Evolutionary conservation across 1,140 invertebrate species (phyloP).

Genomic region (Heliothis subflexa): DNA sequence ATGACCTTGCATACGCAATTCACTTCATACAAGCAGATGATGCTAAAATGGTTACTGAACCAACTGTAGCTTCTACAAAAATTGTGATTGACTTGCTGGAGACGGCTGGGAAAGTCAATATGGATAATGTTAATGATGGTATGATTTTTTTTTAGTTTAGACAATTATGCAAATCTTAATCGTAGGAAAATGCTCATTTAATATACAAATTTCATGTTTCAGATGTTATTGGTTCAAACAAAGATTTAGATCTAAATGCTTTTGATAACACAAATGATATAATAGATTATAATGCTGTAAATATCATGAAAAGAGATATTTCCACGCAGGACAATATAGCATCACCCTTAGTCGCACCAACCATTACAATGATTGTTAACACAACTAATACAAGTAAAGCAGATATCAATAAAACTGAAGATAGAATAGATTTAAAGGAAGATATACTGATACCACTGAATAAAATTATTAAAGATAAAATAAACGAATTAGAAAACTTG

Average conservation of each 20-base stretch:
- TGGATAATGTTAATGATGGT: not conserved
- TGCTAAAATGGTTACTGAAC: not conserved
- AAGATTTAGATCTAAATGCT: not conserved
- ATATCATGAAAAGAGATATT: constrained; percentile 57
- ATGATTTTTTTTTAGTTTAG: not conserved
- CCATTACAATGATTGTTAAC: not conserved
- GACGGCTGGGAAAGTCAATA: not conserved
- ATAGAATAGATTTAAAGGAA: constrained; percentile 50
- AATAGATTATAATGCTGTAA: constrained; percentile 22
- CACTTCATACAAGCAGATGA: constrained; percentile 10
- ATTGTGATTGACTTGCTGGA: constrained; percentile 48
- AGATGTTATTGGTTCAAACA: not conserved
- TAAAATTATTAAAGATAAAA: constrained; percentile 57
- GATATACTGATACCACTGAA: constrained; percentile 55
- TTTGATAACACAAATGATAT: constrained; percentile 30
- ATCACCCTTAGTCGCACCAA: not conserved
- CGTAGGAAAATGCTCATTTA: no score
- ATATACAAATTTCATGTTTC: not conserved
- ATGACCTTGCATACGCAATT: not conserved
- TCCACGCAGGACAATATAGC: not conserved
- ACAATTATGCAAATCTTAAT: not conserved
- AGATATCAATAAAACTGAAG: constrained; percentile 27
- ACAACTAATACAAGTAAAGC: constrained; percentile 9
- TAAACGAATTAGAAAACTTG: constrained; percentile 59
- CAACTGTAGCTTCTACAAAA: constrained; percentile 19